Percentiles rank a stretch among this genome's conserved stretches.
Evolutionary conservation across 1,140 invertebrate genomes (phyloP).

Genomic region (Eubasilissa regina): DNA sequence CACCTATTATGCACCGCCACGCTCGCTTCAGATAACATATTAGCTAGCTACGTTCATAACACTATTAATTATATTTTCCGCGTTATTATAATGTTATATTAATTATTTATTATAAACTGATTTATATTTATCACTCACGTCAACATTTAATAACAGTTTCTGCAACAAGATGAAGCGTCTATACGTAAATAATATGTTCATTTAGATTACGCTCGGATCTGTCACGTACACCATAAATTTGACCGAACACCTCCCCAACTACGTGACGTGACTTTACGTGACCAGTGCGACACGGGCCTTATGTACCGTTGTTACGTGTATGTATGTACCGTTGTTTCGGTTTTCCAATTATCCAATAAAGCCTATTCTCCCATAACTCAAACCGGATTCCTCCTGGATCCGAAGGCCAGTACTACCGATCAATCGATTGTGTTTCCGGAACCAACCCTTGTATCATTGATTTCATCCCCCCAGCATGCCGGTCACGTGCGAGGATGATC

Average conservation of each 20-base stretch:
- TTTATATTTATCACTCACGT: too few species aligned
- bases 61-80: too few species aligned
- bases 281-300: not conserved
- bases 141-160: too few species aligned
- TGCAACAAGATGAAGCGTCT: too few species aligned
- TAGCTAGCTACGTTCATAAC: too few species aligned
- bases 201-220: too few species aligned
- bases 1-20: too few species aligned
- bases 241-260: not conserved
- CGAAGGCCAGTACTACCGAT: constrained; percentile 4
- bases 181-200: too few species aligned
- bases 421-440: constrained; percentile 33
- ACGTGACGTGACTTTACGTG: constrained; percentile 18
- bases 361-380: constrained; percentile 37
- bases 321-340: not conserved
- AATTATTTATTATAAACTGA: too few species aligned
- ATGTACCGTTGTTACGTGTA: not conserved
- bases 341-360: constrained; percentile 37
- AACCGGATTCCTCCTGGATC: not conserved
- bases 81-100: too few species aligned
- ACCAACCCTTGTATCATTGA: constrained; percentile 22
- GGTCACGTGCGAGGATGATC: constrained; percentile 32
- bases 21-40: too few species aligned
- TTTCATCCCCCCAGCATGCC: not conserved
- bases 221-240: constrained; percentile 8